Base-by-base conservation (phyloP, 2,888 invertebrate genomes). In the Luperina nickerlii region DNA sequence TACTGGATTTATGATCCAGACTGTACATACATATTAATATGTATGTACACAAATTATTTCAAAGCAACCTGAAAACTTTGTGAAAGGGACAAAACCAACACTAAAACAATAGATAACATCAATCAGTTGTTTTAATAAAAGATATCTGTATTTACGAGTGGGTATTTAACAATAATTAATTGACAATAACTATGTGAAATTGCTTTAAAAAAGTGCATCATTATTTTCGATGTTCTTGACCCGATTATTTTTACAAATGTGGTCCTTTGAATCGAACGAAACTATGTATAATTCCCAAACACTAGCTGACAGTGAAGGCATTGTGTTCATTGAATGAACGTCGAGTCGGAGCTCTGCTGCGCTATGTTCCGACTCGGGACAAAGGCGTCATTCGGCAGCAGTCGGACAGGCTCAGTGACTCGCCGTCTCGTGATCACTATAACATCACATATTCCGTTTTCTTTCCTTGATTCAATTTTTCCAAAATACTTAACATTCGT, bases 121-220 rank as follows among this genome's bases (percentile, higher is more conserved):
- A 24, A 45, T 20, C 9, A 38, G 45, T 54, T 60, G 24, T 67
- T 60, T 42, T 74, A n/a, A 45, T 60, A 15, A 32, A 60, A 32
- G n/a, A 24, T 15, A 62, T 9, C 13, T 20, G 57, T 24, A 68
- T 68, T 57, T 20, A 62, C 27, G 45, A 83, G 45, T 67, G 6
- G 38, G 38, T 38, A 68, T 63, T 51, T 51, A 63, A 45, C 24
- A 62, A 38, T n/a, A 42, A 32, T 32, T 27, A 24, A 13, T 24
- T 48, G 18, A 11, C 24, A 38, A 32, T 24, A 63, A 32, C 15
- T 20, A n/a, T 9, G 38, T 69, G 42, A 9, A 20, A 15, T 65
- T 65, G 13, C 18, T 48, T 48, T 42, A 15, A 24, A 57, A 42
- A 18, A 83, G 54, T 71, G 84, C 54, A 20, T 54, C 20, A 78